phyloP scores from a whole-genome alignment of 2,113 vertebrate species.

The Carettochelys insculpta region DNA sequence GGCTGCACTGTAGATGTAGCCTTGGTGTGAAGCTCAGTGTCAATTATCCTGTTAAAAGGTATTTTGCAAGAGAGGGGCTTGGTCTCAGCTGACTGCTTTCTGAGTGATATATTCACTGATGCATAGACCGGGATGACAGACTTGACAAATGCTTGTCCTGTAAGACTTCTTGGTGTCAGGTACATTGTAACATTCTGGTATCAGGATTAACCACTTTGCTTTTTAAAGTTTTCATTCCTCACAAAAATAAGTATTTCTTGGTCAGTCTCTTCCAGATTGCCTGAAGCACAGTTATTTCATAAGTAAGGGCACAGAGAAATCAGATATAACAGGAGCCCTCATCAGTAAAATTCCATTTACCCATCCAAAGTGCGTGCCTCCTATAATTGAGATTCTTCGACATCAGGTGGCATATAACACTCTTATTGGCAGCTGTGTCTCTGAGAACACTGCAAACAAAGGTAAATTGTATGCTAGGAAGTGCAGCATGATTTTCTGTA shows the following conservation, averaged over 20 bases:
- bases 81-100: not conserved
- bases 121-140: not conserved
- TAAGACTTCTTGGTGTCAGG: not conserved
- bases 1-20: too few relatives aligned
- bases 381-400: constrained; percentile 79
- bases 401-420: constrained; percentile 81
- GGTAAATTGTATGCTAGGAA: constrained; percentile 54
- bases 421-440: constrained; percentile 81
- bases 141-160: not conserved
- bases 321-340: constrained; percentile 64
- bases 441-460: constrained; percentile 23
- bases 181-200: not conserved
- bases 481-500: not conserved
- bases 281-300: constrained; percentile 78
- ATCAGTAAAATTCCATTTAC: constrained; percentile 81
- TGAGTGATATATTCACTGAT: not conserved
- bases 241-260: not conserved
- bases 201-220: not conserved
- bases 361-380: constrained; percentile 80
- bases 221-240: not conserved
- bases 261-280: constrained; percentile 78
- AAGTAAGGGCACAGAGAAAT: constrained; percentile 39
- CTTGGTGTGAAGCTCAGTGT: not conserved
- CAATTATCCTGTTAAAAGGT: not conserved
- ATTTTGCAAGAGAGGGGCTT: not conserved